Base-by-base conservation (phyloP, 1,140 invertebrate species). In the Bombus superbus region DNA sequence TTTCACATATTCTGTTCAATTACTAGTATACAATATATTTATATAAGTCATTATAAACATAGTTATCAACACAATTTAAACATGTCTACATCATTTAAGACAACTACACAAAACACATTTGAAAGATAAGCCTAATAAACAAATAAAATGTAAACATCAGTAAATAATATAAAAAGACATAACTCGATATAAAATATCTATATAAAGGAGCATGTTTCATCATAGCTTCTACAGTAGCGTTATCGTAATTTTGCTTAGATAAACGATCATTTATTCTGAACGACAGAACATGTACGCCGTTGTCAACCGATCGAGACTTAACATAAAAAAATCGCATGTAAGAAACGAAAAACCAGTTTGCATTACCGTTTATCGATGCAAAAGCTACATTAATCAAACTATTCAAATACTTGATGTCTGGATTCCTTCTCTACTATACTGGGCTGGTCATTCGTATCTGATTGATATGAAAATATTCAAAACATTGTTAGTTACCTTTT, bases 341-440 rank as follows among this genome's bases (percentile, higher is more conserved):
- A 74, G 42, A 35, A 78, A n/a, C 40, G 59, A 64, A 42, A 78
- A 78, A 78, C 59, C 38, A 78, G 75, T 78, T 78, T 78, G 38
- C 38, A 42, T 28, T 62, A 22, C 0, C 38, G 25, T 28, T 25
- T 62, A 40, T 64, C 75, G 15, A n/a, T 32, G 13, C 28, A n/a
- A 64, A 77, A 77, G 38, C 59, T 32, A 38, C 62, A 78, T 78
- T 78, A 78, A 78, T 78, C 75, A 78, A 78, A 78, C 35, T 18
- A n/a, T 32, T 66, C 74, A 10, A n/a, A 25, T 64, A n/a, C 32
- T 72, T 1, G 13, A 28, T n/a, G 13, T 3, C 57, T 42, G 28
- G 18, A 42, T 78, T 66, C 35, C 6, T 66, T 42, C 38, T 78
- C 38, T 32, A 44, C 64, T 78, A 28, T 78, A 22, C 3, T 25